A percentile compares a stretch with the other conserved stretches of the same genome.
These are phyloP conservation scores for Neoarius graeffei DNA, from an alignment of 2,113 vertebrate species.

Conservation along the genomic window DNA sequence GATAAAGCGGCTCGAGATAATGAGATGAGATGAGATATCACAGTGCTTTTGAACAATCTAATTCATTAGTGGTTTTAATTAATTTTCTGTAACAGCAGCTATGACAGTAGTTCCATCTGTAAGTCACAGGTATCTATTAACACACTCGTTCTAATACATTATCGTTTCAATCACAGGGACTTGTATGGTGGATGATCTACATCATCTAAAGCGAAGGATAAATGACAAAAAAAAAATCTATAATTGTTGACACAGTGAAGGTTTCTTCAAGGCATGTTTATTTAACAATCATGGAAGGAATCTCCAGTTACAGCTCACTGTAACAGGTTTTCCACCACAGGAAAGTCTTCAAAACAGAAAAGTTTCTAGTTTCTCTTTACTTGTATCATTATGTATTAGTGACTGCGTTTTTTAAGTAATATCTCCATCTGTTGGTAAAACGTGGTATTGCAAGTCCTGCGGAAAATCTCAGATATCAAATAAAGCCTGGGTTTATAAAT, in stretches of 20 bases:
- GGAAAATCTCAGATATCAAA: neutral
- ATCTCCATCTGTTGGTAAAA: constrained; percentile 66
- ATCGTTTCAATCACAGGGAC: too few species aligned
- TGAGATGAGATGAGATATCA: too few species aligned
- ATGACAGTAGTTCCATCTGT: neutral
- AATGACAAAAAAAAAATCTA: too few species aligned
- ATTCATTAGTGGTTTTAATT: neutral
- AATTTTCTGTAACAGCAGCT: neutral
- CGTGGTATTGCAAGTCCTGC: neutral
- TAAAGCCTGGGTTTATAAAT: neutral
- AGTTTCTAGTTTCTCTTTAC: neutral
- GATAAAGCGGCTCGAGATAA: too few species aligned
- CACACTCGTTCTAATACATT: neutral
- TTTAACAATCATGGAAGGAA: neutral
- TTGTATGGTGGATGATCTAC: too few species aligned
- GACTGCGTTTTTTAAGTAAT: constrained; percentile 36
- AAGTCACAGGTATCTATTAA: neutral
- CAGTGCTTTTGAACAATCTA: neutral
- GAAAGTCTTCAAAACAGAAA: neutral
- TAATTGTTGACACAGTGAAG: neutral
- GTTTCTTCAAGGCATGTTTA: neutral
- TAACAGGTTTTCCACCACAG: neutral
- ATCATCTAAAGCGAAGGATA: neutral
- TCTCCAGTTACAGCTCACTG: neutral
- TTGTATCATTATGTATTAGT: neutral